These are phyloP conservation scores for Sus cebifrons DNA, from an alignment of 2,797 vertebrate genomes.

Conservation along the genomic window DNA sequence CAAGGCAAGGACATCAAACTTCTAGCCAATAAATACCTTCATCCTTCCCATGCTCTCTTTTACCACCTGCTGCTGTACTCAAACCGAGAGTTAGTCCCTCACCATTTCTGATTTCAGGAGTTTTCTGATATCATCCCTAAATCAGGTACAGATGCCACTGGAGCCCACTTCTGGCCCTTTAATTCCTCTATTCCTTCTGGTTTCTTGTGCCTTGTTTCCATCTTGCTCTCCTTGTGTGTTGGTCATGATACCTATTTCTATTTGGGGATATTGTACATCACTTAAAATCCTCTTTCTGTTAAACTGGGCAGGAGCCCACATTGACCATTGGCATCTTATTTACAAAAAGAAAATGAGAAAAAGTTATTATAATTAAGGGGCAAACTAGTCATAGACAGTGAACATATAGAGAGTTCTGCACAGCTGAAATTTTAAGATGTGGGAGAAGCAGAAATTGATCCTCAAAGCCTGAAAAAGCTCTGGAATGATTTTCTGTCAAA, in stretches of 20 bases:
- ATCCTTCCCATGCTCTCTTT: neutral
- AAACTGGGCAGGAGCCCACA: neutral
- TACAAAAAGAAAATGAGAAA: constrained; percentile 4
- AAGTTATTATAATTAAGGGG: neutral
- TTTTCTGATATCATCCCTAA: neutral
- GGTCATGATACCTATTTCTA: neutral
- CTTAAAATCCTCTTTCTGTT: neutral
- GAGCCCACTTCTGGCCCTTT: neutral
- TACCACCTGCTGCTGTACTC: neutral
- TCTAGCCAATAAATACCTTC: neutral
- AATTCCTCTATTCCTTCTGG: neutral
- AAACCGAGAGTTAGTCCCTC: neutral
- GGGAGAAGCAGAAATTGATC: neutral
- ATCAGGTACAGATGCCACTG: neutral
- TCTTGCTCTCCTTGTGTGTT: neutral
- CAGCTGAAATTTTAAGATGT: neutral
- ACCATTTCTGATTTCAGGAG: neutral
- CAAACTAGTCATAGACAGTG: neutral
- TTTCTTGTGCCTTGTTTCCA: neutral
- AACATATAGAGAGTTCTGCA: neutral
- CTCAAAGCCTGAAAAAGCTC: neutral
- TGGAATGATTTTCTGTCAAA: constrained; percentile 43
- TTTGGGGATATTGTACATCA: neutral
- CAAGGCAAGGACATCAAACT: neutral
- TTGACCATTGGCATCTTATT: neutral